Conservation (phyloP, 2,888 invertebrate genomes). For the Hanleya hanleyi region DNA sequence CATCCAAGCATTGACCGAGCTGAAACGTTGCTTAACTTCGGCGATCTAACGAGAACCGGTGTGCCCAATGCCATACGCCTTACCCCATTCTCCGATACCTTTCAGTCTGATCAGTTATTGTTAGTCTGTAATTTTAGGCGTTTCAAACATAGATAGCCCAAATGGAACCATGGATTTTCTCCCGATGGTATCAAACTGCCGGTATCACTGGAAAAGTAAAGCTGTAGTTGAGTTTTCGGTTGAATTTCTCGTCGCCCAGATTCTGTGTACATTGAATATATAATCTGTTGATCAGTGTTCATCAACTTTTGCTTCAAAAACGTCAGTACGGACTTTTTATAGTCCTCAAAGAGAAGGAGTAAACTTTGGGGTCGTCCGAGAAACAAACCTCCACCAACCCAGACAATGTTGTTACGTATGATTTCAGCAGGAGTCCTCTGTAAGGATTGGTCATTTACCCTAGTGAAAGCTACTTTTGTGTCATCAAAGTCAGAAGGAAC, state of each 20-base stretch:
- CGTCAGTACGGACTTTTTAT: neutral
- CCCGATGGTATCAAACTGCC: too few species aligned
- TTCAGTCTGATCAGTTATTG: too few species aligned
- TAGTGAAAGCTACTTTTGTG: conserved; percentile 8
- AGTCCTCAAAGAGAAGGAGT: conserved; percentile 6
- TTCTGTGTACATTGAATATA: conserved; percentile 24
- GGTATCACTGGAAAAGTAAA: neutral
- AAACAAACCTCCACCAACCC: conserved; percentile 27
- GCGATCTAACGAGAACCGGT: too few species aligned
- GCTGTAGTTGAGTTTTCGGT: neutral
- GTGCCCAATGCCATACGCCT: too few species aligned
- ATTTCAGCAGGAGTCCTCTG: conserved; percentile 2
- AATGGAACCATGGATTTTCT: neutral
- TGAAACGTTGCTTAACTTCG: too few species aligned
- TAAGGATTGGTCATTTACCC: neutral
- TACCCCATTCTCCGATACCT: too few species aligned
- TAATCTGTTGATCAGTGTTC: conserved; percentile 21
- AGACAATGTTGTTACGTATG: conserved; percentile 8
- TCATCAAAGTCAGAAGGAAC: conserved; percentile 10
- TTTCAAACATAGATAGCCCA: neutral
- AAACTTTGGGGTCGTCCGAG: neutral
- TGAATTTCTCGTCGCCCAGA: neutral
- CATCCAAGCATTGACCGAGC: too few species aligned
- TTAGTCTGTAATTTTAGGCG: too few species aligned
- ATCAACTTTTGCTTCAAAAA: conserved; percentile 11